Conservation (phyloP, 37 sponge, comb jelly and placozoan species). For the Beroe ovata region DNA sequence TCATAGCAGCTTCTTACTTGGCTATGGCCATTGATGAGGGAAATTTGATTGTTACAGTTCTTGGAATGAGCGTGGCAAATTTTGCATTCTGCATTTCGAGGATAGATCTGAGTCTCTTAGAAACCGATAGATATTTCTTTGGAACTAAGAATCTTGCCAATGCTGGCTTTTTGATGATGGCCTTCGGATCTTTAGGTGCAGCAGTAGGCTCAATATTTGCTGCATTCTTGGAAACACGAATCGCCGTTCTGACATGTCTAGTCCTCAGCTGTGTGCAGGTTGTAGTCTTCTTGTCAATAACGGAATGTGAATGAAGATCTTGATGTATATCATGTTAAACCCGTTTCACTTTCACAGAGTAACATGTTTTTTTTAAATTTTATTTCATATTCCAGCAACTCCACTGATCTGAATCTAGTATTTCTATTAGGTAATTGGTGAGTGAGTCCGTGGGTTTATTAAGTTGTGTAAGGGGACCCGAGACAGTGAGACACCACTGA, state of each 20-base stretch:
- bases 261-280: slow-evolving; percentile 9
- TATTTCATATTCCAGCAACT: too few species aligned
- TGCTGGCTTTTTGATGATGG: too few species aligned
- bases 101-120: background rate
- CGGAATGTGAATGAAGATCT: too few species aligned
- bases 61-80: slow-evolving; percentile 1
- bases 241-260: background rate
- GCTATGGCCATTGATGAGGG: background rate
- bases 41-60: background rate
- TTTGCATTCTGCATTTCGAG: background rate
- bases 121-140: background rate
- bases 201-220: background rate
- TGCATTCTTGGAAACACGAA: background rate
- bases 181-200: slow-evolving; percentile 1
- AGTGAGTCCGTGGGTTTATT: too few species aligned
- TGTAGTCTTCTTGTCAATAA: background rate
- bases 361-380: too few species aligned
- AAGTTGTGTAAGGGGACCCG: too few species aligned
- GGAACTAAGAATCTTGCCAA: background rate
- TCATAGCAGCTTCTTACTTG: background rate
- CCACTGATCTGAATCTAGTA: too few species aligned
- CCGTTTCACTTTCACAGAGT: too few species aligned
- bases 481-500: too few species aligned
- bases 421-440: too few species aligned
- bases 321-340: too few species aligned